Evolutionary conservation across 2,113 vertebrate species (phyloP).

Genomic region (Indicator indicator): DNA sequence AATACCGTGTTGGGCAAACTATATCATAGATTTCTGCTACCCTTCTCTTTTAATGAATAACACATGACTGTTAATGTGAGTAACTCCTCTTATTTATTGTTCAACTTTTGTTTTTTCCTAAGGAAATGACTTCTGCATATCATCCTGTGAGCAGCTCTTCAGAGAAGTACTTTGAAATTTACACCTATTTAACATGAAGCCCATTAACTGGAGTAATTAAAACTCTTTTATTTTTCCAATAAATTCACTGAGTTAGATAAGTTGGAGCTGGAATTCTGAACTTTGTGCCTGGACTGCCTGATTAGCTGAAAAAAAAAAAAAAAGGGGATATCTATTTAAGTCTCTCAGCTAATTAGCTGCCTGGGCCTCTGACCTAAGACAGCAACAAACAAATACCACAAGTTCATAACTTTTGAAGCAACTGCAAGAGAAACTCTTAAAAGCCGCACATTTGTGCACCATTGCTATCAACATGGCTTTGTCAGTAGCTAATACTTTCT

Average conservation of each 20-base stretch:
- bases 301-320: slow-evolving; percentile 68
- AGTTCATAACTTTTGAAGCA: slow-evolving; percentile 69
- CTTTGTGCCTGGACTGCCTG: slow-evolving; percentile 81
- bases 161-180: slow-evolving; percentile 87
- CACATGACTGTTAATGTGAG: slow-evolving; percentile 95
- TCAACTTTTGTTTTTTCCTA: slow-evolving; percentile 80
- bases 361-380: slow-evolving; percentile 73
- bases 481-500: slow-evolving; percentile 82
- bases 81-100: slow-evolving; percentile 99
- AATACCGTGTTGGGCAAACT: slow-evolving; percentile 80
- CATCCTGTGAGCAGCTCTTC: slow-evolving; percentile 87
- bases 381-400: slow-evolving; percentile 66
- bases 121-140: slow-evolving; percentile 83
- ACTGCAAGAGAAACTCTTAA: slow-evolving; percentile 73
- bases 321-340: slow-evolving; percentile 91
- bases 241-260: slow-evolving; percentile 84
- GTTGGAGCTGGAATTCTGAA: slow-evolving; percentile 85
- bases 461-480: slow-evolving; percentile 81
- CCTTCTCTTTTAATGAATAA: slow-evolving; percentile 93
- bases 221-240: slow-evolving; percentile 88
- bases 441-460: slow-evolving; percentile 72
- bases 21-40: slow-evolving; percentile 86
- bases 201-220: slow-evolving; percentile 98
- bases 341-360: slow-evolving; percentile 83
- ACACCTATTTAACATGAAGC: slow-evolving; percentile 94